phyloP scores from a whole-genome alignment of 35 echinoderm and acorn worm genomes.

The Ophioderma brevispina region DNA sequence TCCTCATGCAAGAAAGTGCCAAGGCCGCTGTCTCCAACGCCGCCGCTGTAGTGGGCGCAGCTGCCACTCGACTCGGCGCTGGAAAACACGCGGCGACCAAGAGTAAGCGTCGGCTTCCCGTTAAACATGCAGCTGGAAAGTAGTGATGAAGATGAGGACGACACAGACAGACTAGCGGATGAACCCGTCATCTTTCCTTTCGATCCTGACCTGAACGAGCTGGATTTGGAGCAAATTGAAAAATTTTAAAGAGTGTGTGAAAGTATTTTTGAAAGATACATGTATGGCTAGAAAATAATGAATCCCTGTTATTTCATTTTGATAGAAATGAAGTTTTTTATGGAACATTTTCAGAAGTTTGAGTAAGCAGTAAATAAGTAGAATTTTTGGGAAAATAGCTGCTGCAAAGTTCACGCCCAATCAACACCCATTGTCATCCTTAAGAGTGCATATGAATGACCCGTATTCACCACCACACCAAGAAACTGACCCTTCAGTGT shows the following conservation, averaged over 20 bases:
- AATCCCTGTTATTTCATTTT: too few species aligned
- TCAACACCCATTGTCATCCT: too few species aligned
- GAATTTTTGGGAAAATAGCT: too few species aligned
- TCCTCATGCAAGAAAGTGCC: constrained; percentile 17
- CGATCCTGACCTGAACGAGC: constrained; percentile 59
- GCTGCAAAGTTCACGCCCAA: too few species aligned
- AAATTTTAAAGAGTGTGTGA: constrained; percentile 60
- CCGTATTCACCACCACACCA: too few species aligned
- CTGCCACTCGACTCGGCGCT: background rate
- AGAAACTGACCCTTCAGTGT: too few species aligned
- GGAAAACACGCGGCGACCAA: background rate
- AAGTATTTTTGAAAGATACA: background rate
- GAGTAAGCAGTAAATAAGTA: background rate
- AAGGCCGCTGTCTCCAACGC: background rate
- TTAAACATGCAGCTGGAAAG: constrained; percentile 19
- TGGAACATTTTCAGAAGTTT: too few species aligned
- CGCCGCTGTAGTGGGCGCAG: background rate
- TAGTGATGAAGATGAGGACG: constrained; percentile 71
- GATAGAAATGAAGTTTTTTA: too few species aligned
- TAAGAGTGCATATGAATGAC: too few species aligned
- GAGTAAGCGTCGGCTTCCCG: background rate
- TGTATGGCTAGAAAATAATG: too few species aligned
- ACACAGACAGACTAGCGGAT: constrained; percentile 48
- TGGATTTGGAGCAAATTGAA: constrained; percentile 89
- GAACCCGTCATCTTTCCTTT: constrained; percentile 53